A percentile compares a stretch with the other conserved stretches of the same genome.
phyloP scores from a whole-genome alignment of 2,113 vertebrate genomes.

The Brachypodius melanocephalos region DNA sequence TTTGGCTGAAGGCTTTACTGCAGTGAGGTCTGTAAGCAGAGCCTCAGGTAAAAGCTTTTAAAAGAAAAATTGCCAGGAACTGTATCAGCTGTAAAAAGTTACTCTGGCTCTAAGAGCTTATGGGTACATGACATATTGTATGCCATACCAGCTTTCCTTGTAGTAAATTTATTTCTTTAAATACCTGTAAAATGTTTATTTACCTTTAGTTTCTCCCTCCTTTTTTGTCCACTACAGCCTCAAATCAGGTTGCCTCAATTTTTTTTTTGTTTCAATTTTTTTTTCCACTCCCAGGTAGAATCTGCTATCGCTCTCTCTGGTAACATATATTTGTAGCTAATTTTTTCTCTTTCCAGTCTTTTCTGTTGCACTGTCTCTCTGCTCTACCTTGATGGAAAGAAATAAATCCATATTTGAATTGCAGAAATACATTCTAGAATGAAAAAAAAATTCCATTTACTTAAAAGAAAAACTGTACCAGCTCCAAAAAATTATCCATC shows the following conservation, averaged over 20 bases:
- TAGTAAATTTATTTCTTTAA: not conserved
- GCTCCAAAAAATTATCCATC: not conserved
- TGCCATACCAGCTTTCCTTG: not conserved
- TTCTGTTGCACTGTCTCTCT: not conserved
- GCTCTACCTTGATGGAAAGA: not conserved
- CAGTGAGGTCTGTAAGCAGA: conserved; percentile 29
- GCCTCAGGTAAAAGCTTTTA: not conserved
- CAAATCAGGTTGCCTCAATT: not conserved
- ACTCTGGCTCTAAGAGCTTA: conserved; percentile 4
- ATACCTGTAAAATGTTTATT: not conserved
- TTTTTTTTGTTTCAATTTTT: not conserved
- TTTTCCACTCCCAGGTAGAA: not conserved
- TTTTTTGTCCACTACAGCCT: not conserved
- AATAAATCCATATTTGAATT: not conserved
- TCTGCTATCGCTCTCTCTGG: not conserved
- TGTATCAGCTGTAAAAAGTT: conserved; percentile 29
- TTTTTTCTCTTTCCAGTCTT: not conserved
- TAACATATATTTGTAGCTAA: not conserved
- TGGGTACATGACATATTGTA: not conserved
- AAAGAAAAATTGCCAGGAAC: conserved; percentile 1
- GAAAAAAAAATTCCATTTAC: not conserved
- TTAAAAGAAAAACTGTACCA: not conserved
- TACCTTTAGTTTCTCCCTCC: not conserved
- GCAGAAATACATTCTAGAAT: not conserved
- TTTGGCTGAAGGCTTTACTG: conserved; percentile 56